Evolutionary conservation across 35 echinoderm and acorn worm genomes (phyloP).

Genomic region (Holothuria glaberrima): DNA sequence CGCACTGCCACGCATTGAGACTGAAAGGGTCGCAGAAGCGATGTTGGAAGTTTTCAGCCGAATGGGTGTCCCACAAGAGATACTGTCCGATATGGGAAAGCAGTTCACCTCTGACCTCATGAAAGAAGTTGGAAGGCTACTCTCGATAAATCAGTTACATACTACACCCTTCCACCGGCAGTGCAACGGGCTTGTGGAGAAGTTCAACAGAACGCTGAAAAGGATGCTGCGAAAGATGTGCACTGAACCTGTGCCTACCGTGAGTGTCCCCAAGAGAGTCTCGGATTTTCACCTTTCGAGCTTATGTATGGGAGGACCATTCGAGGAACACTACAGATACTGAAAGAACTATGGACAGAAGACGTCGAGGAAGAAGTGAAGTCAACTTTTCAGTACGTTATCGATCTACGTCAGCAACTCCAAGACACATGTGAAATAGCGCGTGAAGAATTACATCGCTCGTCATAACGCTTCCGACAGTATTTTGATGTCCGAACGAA

Average conservation of each 20-base stretch:
- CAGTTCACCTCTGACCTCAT: slow-evolving; percentile 35
- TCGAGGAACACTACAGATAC: slow-evolving; percentile 63
- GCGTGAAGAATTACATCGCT: slow-evolving; percentile 10
- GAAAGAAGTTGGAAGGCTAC: slow-evolving; percentile 23
- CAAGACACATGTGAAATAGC: slow-evolving; percentile 63
- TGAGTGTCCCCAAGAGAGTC: slow-evolving; percentile 56
- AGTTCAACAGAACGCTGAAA: slow-evolving; percentile 18
- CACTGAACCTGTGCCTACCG: slow-evolving; percentile 51
- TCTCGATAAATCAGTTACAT: slow-evolving; percentile 16
- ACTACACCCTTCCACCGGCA: background rate
- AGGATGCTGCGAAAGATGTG: slow-evolving; percentile 52
- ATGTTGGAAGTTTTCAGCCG: slow-evolving; percentile 59
- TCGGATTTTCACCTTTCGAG: slow-evolving; percentile 72
- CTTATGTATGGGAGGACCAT: slow-evolving; percentile 66
- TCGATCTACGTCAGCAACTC: slow-evolving; percentile 58
- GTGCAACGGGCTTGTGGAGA: slow-evolving; percentile 34
- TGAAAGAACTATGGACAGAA: slow-evolving; percentile 56
- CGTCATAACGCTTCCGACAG: slow-evolving; percentile 38
- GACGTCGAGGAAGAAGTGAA: slow-evolving; percentile 2
- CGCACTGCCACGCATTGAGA: slow-evolving; percentile 45
- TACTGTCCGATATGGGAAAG: background rate
- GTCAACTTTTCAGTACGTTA: slow-evolving; percentile 56
- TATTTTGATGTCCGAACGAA: slow-evolving; percentile 57
- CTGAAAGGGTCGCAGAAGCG: slow-evolving; percentile 56
- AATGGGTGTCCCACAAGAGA: slow-evolving; percentile 33